phyloP scores from a whole-genome alignment of 1,140 invertebrate genomes.

The Achroia grisella region DNA sequence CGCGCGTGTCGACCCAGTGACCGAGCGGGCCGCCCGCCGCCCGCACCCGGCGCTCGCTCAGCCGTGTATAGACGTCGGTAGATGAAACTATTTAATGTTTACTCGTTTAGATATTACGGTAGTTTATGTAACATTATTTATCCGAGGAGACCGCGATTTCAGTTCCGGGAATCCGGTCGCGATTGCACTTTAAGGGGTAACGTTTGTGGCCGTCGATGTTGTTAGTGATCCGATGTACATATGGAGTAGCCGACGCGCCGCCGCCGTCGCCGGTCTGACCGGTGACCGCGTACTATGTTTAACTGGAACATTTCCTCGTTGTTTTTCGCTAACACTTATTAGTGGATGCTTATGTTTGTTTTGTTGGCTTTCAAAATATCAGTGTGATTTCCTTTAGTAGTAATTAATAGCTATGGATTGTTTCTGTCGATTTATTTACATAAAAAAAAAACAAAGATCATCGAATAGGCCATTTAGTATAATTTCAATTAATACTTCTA shows the following conservation, averaged over 20 bases:
- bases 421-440: constrained; percentile 52
- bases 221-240: constrained; percentile 20
- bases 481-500: constrained; percentile 1
- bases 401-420: constrained; percentile 60
- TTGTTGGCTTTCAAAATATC: constrained; percentile 68
- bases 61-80: constrained; percentile 11
- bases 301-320: constrained; percentile 39
- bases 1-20: constrained; percentile 8
- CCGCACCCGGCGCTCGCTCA: constrained; percentile 9
- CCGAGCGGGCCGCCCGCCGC: constrained; percentile 5
- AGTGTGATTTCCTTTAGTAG: constrained; percentile 64
- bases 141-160: constrained; percentile 7
- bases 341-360: constrained; percentile 63
- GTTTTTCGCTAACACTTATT: constrained; percentile 58
- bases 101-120: constrained; percentile 34
- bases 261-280: constrained; percentile 19
- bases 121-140: constrained; percentile 25
- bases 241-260: background rate
- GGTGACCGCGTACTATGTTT: constrained; percentile 21
- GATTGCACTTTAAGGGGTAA: constrained; percentile 6
- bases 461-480: constrained; percentile 11
- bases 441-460: constrained; percentile 10
- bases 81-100: constrained; percentile 30
- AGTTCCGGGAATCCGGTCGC: background rate
- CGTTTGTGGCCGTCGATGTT: constrained; percentile 15